Conservation (phyloP, 2,797 vertebrate genomes). For the Micrastur ruficollis region DNA sequence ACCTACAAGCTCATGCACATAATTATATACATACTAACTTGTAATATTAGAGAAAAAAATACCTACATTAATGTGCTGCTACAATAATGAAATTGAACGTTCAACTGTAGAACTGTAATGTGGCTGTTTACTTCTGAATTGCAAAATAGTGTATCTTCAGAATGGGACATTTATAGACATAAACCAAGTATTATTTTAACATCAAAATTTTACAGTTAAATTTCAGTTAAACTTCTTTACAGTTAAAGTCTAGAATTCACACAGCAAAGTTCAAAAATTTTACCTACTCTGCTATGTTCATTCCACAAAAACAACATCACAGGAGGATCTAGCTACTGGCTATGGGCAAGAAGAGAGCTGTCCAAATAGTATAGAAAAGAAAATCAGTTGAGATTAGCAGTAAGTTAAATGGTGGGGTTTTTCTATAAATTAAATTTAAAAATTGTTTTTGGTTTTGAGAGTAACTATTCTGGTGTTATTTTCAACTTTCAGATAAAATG, state of each 20-base stretch:
- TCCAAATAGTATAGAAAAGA: not conserved
- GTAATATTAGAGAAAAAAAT: not conserved
- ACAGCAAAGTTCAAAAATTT: not conserved
- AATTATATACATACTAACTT: not conserved
- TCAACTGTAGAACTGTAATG: not conserved
- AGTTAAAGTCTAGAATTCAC: not conserved
- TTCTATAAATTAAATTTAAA: not conserved
- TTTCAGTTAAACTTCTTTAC: not conserved
- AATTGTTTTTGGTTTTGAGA: fast-evolving
- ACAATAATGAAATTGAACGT: not conserved
- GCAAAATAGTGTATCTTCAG: not conserved
- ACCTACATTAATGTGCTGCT: not conserved
- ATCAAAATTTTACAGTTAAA: not conserved
- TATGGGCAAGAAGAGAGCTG: not conserved
- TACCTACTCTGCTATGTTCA: not conserved
- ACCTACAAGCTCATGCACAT: fast-evolving
- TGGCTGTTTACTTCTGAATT: not conserved
- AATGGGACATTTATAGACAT: not conserved
- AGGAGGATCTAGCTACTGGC: not conserved
- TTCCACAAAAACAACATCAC: not conserved
- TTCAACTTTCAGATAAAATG: not conserved
- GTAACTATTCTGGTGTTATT: not conserved
- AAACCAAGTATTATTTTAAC: not conserved
- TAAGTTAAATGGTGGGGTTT: fast-evolving
- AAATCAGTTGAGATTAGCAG: not conserved